A percentile compares a stretch with the other conserved stretches of the same genome.
phyloP scores from a whole-genome alignment of 2,888 invertebrate species.

The Megaustenia siamemsis region DNA sequence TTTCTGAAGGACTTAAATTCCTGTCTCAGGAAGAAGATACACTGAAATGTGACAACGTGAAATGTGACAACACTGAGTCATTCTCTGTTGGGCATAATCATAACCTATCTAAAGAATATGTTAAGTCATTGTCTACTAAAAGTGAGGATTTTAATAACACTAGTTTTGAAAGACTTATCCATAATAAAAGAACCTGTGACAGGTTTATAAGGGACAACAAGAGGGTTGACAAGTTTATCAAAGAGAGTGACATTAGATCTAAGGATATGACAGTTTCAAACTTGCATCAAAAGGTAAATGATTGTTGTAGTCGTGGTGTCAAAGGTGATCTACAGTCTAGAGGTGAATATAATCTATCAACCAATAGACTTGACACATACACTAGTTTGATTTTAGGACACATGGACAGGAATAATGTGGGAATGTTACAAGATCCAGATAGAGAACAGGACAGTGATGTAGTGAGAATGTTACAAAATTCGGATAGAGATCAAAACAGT shows the following conservation, averaged over 20 bases:
- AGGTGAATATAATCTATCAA: no score
- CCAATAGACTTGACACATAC: neutral
- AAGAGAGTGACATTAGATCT: neutral
- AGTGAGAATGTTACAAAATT: no score
- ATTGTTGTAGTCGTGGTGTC: neutral
- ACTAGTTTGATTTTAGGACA: no score
- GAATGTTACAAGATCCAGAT: neutral
- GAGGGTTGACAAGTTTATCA: neutral
- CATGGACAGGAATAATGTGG: neutral
- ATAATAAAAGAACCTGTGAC: no score
- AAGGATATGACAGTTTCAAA: neutral
- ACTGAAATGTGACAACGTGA: no score
- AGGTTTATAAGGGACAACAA: no score
- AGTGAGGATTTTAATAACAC: neutral
- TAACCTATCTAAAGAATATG: neutral
- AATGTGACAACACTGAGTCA: neutral
- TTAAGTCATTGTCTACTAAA: neutral
- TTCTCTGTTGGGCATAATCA: neutral
- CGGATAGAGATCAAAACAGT: no score
- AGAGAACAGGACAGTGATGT: no score
- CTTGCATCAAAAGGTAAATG: neutral
- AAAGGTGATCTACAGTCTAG: neutral
- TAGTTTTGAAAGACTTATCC: no score
- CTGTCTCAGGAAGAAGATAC: neutral
- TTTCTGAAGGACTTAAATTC: slow-evolving; percentile 7